phyloP scores from a whole-genome alignment of 2,888 invertebrate genomes.

The Hirtodrosophila duncani region DNA sequence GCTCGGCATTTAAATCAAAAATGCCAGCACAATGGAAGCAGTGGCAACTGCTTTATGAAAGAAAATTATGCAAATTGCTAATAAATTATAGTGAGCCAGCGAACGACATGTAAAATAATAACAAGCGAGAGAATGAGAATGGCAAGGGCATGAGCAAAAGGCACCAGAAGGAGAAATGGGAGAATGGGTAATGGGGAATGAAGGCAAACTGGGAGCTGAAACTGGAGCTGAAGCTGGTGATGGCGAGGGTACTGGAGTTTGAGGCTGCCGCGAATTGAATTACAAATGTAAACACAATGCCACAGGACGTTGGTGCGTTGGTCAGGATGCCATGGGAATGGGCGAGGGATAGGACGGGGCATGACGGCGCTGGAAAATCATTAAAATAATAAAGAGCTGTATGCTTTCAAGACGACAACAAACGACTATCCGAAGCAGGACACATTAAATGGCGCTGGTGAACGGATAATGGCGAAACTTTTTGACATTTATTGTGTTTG shows the following conservation, averaged over 20 bases:
- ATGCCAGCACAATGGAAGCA: constrained; percentile 45
- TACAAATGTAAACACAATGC: constrained; percentile 67
- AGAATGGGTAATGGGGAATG: constrained; percentile 11
- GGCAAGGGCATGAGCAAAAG: constrained; percentile 9
- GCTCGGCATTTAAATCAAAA: constrained; percentile 54
- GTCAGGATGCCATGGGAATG: constrained; percentile 3
- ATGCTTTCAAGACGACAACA: constrained; percentile 41
- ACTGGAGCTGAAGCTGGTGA: constrained; percentile 2
- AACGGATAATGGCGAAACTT: constrained; percentile 70
- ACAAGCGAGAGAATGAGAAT: constrained; percentile 31
- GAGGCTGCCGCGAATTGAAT: constrained; percentile 59
- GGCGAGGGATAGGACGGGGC: constrained; percentile 10
- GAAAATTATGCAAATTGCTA: constrained; percentile 74
- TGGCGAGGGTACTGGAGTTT: neutral
- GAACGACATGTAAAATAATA: constrained; percentile 73
- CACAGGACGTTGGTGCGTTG: constrained; percentile 20
- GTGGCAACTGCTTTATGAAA: constrained; percentile 63
- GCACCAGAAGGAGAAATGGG: constrained; percentile 7
- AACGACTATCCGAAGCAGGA: constrained; percentile 37
- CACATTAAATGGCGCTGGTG: constrained; percentile 64
- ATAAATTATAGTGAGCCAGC: constrained; percentile 69
- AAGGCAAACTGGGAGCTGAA: constrained; percentile 3
- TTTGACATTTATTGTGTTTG: constrained; percentile 75
- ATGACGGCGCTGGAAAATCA: constrained; percentile 61
- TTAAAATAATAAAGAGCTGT: constrained; percentile 59